Evolutionary conservation across 2,113 vertebrate species (phyloP).

Genomic region (Megalops atlanticus): DNA sequence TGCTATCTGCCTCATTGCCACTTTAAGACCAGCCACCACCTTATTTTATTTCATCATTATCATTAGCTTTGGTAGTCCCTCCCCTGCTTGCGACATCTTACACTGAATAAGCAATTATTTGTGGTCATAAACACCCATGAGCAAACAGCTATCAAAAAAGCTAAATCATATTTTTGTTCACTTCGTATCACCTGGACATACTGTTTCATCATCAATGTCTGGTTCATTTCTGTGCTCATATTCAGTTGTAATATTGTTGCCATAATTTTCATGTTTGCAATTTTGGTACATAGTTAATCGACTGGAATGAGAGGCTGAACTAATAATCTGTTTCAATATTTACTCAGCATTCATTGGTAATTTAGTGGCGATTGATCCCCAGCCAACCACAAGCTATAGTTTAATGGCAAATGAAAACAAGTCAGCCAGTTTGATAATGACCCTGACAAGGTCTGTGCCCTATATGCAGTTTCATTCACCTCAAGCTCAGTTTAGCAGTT

Average conservation of each 20-base stretch:
- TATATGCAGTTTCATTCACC: constrained; percentile 56
- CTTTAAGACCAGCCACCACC: too few relatives aligned
- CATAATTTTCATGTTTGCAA: constrained; percentile 41
- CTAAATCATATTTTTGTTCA: too few relatives aligned
- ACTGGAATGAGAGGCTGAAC: constrained; percentile 42
- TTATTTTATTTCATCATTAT: not conserved
- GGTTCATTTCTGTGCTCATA: too few relatives aligned
- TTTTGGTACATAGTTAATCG: constrained; percentile 48
- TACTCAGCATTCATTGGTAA: constrained; percentile 48
- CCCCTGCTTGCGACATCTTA: not conserved
- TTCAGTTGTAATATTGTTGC: constrained; percentile 43
- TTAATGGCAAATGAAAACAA: constrained; percentile 51
- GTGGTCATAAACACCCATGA: not conserved
- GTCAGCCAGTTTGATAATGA: constrained; percentile 38
- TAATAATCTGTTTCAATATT: constrained; percentile 46
- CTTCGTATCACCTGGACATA: too few relatives aligned
- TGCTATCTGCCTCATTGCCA: too few relatives aligned
- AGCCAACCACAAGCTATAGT: too few relatives aligned
- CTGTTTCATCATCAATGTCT: too few relatives aligned
- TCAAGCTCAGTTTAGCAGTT: constrained; percentile 65
- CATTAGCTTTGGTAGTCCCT: not conserved
- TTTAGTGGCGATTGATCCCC: constrained; percentile 54
- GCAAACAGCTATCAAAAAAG: too few relatives aligned
- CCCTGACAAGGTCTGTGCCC: constrained; percentile 34
- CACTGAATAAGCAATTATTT: not conserved